Evolutionary conservation across 1,140 invertebrate species (phyloP).

Genomic region (Episyrphus balteatus): DNA sequence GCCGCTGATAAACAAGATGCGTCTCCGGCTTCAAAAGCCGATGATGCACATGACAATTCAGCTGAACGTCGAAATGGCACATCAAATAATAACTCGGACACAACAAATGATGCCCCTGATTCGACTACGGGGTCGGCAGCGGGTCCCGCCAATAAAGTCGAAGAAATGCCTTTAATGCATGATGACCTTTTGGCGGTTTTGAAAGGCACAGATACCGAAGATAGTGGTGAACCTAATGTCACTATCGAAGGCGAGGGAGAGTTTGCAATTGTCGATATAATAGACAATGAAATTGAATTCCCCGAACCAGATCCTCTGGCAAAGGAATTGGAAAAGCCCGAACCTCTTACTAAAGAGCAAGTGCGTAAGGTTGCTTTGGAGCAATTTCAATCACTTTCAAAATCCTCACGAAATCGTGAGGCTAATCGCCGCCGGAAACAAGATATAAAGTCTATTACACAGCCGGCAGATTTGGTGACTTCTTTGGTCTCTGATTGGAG

Average conservation of each 20-base stretch:
- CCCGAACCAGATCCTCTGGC: not conserved
- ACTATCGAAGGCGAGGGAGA: constrained; percentile 32
- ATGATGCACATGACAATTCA: not conserved
- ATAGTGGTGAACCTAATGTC: constrained; percentile 15
- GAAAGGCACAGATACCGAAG: constrained; percentile 15
- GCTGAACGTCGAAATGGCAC: not conserved
- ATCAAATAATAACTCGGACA: too few species aligned
- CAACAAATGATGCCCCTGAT: constrained; percentile 1
- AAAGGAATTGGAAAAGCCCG: constrained; percentile 3
- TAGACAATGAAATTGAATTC: constrained; percentile 19
- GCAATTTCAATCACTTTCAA: constrained; percentile 14
- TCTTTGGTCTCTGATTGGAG: constrained; percentile 27
- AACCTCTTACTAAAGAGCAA: constrained; percentile 15
- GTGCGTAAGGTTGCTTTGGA: constrained; percentile 25
- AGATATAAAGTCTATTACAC: constrained; percentile 17
- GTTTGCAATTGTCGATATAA: constrained; percentile 31
- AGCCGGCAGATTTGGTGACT: constrained; percentile 12
- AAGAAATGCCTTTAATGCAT: constrained; percentile 17
- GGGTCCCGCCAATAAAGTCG: not conserved
- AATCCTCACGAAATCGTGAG: constrained; percentile 8
- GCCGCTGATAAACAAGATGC: not conserved
- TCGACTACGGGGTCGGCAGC: not conserved
- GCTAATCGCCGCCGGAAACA: constrained; percentile 20
- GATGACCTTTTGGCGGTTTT: constrained; percentile 30
- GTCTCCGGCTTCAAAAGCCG: not conserved